Conservation (phyloP, 2,113 vertebrate genomes). For the Hemiscyllium ocellatum region DNA sequence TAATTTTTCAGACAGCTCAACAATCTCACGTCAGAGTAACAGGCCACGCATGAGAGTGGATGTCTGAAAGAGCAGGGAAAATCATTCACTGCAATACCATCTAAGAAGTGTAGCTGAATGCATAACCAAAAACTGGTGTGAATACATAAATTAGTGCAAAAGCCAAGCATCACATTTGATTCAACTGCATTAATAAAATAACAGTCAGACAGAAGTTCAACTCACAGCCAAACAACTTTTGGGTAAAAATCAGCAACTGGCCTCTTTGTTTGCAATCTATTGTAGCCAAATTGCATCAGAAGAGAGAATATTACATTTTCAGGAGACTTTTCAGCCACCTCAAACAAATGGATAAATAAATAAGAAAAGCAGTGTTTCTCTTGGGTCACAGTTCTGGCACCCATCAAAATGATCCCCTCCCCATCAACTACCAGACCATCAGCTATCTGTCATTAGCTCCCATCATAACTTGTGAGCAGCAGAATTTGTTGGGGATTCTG, state of each 20-base stretch:
- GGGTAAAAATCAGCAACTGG: not conserved
- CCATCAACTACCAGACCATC: not conserved
- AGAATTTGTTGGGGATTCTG: not conserved
- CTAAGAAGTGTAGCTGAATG: constrained; percentile 58
- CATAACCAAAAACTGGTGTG: constrained; percentile 52
- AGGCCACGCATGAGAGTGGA: constrained; percentile 64
- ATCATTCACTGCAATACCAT: constrained; percentile 56
- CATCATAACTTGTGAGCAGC: not conserved
- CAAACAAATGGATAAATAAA: not conserved
- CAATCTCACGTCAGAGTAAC: constrained; percentile 45
- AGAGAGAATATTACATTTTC: not conserved
- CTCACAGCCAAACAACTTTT: not conserved
- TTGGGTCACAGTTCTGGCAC: not conserved
- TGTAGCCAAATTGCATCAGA: not conserved
- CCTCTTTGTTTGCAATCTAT: not conserved
- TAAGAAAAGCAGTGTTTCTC: not conserved
- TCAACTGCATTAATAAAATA: not conserved
- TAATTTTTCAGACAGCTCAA: constrained; percentile 52
- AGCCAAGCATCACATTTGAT: not conserved
- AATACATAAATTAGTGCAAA: constrained; percentile 46
- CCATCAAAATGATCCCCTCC: not conserved
- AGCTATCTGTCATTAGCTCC: not conserved
- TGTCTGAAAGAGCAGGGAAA: constrained; percentile 55
- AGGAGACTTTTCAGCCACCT: not conserved
- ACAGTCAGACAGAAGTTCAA: not conserved